Evolutionary conservation across 2,888 invertebrate genomes (phyloP).

Genomic region (Aquatica leii): DNA sequence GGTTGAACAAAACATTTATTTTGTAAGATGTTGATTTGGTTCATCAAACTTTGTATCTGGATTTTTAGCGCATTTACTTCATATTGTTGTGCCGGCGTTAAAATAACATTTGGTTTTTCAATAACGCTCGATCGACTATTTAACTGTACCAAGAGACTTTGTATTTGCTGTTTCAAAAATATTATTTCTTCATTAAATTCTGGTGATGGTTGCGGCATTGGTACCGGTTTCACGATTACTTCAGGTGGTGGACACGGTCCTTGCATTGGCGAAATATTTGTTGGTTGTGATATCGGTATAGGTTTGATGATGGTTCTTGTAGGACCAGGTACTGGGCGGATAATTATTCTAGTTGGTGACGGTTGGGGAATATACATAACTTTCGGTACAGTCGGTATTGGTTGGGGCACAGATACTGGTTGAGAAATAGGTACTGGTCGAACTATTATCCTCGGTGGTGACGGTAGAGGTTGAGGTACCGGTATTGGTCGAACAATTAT

Average conservation of each 20-base stretch:
- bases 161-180: background rate
- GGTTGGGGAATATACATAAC: slow-evolving; percentile 15
- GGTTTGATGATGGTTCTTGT: slow-evolving; percentile 4
- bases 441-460: slow-evolving; percentile 12
- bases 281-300: background rate
- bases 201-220: background rate
- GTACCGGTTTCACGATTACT: slow-evolving; percentile 9
- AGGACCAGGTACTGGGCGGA: background rate
- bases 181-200: background rate
- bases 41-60: too few relatives aligned
- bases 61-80: too few relatives aligned
- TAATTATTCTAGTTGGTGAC: slow-evolving; percentile 12
- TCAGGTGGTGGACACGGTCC: slow-evolving; percentile 5
- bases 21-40: too few relatives aligned
- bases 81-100: too few relatives aligned
- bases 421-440: slow-evolving; percentile 9
- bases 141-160: background rate
- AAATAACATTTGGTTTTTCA: too few relatives aligned
- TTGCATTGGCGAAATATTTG: slow-evolving; percentile 1
- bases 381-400: slow-evolving; percentile 15
- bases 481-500: background rate
- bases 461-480: background rate
- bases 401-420: slow-evolving; percentile 20
- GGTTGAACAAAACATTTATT: background rate
- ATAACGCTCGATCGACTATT: background rate